These are phyloP conservation scores for Zaprionus vittiger DNA, from an alignment of 1,140 invertebrate species.

Conservation along the genomic window DNA sequence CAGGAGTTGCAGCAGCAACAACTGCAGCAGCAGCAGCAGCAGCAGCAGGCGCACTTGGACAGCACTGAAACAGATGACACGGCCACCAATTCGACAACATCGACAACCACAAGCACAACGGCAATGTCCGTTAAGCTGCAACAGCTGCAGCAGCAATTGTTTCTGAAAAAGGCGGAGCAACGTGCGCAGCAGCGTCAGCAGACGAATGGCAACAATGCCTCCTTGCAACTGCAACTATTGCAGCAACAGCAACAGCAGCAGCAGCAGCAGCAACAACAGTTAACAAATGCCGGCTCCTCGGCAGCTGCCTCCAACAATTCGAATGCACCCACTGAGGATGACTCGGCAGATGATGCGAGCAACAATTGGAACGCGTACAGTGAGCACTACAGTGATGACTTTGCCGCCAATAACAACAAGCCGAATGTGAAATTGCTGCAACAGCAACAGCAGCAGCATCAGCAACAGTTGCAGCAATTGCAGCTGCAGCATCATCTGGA, in stretches of 20 bases:
- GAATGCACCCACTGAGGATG: slow-evolving; percentile 68
- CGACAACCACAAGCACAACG: slow-evolving; percentile 64
- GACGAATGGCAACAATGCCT: slow-evolving; percentile 55
- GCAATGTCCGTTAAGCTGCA: slow-evolving; percentile 42
- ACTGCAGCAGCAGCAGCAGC: not conserved
- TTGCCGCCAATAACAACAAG: slow-evolving; percentile 42
- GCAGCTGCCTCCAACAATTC: slow-evolving; percentile 51
- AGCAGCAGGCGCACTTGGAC: slow-evolving; percentile 36
- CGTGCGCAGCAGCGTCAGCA: slow-evolving; percentile 50
- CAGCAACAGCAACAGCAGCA: slow-evolving; percentile 39
- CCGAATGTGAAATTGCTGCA: slow-evolving; percentile 38
- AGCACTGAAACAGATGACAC: slow-evolving; percentile 67
- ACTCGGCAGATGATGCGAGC: slow-evolving; percentile 66
- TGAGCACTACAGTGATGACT: slow-evolving; percentile 60
- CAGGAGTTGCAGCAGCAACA: not conserved
- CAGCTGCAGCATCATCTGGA: slow-evolving; percentile 64
- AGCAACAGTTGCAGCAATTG: slow-evolving; percentile 35
- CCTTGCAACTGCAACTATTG: slow-evolving; percentile 46
- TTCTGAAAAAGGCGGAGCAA: slow-evolving; percentile 33
- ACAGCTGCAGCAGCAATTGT: slow-evolving; percentile 44
- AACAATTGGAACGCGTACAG: slow-evolving; percentile 66
- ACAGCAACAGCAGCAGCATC: slow-evolving; percentile 29
- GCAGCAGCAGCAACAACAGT: slow-evolving; percentile 34
- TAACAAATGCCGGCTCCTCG: slow-evolving; percentile 25
- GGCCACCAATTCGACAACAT: slow-evolving; percentile 72